Base-by-base conservation (phyloP, 2,113 vertebrate genomes). In the Sarotherodon lohbergeri region DNA sequence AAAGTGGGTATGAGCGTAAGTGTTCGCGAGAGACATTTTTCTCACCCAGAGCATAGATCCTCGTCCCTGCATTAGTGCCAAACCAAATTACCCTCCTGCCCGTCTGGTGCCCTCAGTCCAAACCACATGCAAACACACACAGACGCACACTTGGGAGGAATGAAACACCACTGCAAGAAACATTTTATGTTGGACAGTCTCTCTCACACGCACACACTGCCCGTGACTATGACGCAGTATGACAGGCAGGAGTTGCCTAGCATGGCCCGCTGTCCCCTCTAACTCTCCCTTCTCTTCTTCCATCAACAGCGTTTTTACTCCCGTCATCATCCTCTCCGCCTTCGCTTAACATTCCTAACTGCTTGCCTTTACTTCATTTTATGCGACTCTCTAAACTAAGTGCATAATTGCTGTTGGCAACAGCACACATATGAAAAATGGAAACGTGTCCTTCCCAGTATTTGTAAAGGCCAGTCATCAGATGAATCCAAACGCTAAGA, bases 41-140 rank as follows among this genome's bases (percentile, higher is more conserved):
- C 92, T 92, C 91, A 95, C 94, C 90, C 90, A 88, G 85, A 94
- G 94, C 95, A 82, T 61, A 84, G 86, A 91, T 90, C 84, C 83
- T 91, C 52, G 32, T 87, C 89, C 92, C 85, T 94, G 92, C 94
- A 94, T 96, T 96, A 95, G 93, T 96, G 95, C 95, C 95, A 96
- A 93, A 94, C 93, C 89, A 95, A 91, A 96, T 96, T 95, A 95
- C 91, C 78, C 92, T 94, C 91, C 90, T 95, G 93, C 93, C 91
- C 61, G 81, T 95, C 93, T 95, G 87, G 86, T 92, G 93, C 92
- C 89, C 90, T 91, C 84, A 92, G 86, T 88, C 88, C 85, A 86
- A 86, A 82, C 63, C 83, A 83, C 84, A 84, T 82, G 61, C 89
- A 90, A 59, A 86, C 76, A 76, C 52, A 84, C 56, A 85, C 78